These are phyloP conservation scores for Salvelinus sp. DNA, from an alignment of 2,113 vertebrate genomes.

Conservation along the genomic window DNA sequence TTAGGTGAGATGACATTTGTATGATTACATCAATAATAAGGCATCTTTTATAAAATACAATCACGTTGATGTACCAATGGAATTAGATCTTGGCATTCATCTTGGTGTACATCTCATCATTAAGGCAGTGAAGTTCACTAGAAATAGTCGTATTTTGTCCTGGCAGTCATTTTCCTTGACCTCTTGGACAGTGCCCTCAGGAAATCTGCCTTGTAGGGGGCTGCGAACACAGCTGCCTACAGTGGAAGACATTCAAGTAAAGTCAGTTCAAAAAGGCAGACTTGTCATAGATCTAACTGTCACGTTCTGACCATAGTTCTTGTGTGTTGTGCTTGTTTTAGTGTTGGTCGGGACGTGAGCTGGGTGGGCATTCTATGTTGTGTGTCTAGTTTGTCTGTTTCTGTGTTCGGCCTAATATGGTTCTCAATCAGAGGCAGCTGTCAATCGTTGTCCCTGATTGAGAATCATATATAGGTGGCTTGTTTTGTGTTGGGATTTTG, in stretches of 20 bases:
- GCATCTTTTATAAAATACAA: not conserved
- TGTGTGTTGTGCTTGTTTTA: too few species aligned
- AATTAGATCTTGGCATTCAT: slow-evolving; percentile 81
- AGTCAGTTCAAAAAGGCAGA: not conserved
- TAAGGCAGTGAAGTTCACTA: slow-evolving; percentile 82
- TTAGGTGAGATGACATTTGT: too few species aligned
- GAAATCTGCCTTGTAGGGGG: slow-evolving; percentile 89
- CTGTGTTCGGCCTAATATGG: too few species aligned
- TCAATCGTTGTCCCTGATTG: too few species aligned
- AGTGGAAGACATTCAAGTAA: slow-evolving; percentile 15
- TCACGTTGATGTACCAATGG: not conserved
- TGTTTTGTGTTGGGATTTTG: too few species aligned
- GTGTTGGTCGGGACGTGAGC: too few species aligned
- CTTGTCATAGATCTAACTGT: too few species aligned
- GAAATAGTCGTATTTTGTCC: slow-evolving; percentile 89
- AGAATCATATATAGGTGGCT: too few species aligned
- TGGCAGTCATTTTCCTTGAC: slow-evolving; percentile 92
- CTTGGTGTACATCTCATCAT: slow-evolving; percentile 90
- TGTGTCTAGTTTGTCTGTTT: too few species aligned
- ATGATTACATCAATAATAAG: not conserved
- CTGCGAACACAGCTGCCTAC: slow-evolving; percentile 84
- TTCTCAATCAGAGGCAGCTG: too few species aligned
- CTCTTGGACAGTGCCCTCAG: slow-evolving; percentile 89
- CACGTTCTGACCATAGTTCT: too few species aligned
- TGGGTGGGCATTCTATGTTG: too few species aligned